Evolutionary conservation across 2,888 invertebrate species (phyloP).

Genomic region (Druceiella hillmani): DNA sequence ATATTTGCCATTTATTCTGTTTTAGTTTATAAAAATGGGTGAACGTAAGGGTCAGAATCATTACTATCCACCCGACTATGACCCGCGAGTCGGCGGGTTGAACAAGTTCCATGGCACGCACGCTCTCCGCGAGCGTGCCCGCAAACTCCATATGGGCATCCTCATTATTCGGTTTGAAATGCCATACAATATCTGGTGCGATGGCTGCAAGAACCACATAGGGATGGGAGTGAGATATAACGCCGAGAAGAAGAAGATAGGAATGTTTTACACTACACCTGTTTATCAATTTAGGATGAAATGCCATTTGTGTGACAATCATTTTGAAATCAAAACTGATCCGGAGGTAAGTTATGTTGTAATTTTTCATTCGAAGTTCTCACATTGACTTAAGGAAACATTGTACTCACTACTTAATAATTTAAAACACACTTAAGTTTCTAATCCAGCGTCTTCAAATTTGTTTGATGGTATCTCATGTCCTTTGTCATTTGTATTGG

Average conservation of each 20-base stretch:
- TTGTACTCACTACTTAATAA: too few relatives aligned
- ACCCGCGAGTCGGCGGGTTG: slow-evolving; percentile 89
- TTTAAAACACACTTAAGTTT: too few relatives aligned
- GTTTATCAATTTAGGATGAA: slow-evolving; percentile 99
- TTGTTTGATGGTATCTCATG: too few relatives aligned
- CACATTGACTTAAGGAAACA: too few relatives aligned
- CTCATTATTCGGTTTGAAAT: slow-evolving; percentile 97
- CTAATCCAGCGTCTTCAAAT: too few relatives aligned
- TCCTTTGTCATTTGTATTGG: too few relatives aligned
- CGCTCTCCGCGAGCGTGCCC: slow-evolving; percentile 90
- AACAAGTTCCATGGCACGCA: slow-evolving; percentile 94
- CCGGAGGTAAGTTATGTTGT: slow-evolving; percentile 84
- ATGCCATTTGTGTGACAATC: slow-evolving; percentile 95
- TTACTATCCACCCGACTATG: slow-evolving; percentile 99
- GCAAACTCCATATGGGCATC: slow-evolving; percentile 94
- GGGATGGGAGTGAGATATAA: slow-evolving; percentile 99
- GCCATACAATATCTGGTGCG: slow-evolving; percentile 99
- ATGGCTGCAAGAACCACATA: slow-evolving; percentile 96
- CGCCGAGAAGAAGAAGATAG: slow-evolving; percentile 87
- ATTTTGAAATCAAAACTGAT: slow-evolving; percentile 97
- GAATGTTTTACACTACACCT: slow-evolving; percentile 98
- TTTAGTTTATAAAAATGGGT: too few relatives aligned
- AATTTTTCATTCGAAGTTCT: too few relatives aligned
- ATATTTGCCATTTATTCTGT: too few relatives aligned
- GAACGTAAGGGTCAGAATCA: slow-evolving; percentile 97